phyloP scores from a whole-genome alignment of 2,113 vertebrate species.

The Centropus bengalensis region DNA sequence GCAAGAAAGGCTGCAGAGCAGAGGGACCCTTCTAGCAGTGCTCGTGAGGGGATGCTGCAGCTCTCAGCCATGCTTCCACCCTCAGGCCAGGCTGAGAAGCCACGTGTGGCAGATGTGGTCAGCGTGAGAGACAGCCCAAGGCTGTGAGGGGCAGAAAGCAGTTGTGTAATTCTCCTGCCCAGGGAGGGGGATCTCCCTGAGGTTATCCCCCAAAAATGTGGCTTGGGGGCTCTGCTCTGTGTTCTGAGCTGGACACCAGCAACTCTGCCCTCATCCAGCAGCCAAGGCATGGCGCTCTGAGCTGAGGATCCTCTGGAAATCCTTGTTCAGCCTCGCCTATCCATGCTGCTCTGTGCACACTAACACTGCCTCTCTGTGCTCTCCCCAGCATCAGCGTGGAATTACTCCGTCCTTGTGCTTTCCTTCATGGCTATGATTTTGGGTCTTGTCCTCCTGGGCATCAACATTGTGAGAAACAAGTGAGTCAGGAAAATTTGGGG shows the following conservation, averaged over 20 bases:
- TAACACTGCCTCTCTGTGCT: background rate
- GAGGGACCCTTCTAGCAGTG: background rate
- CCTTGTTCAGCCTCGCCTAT: background rate
- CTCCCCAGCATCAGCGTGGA: conserved; percentile 82
- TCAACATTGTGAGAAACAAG: conserved; percentile 84
- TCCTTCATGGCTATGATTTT: conserved; percentile 72
- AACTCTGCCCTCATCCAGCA: background rate
- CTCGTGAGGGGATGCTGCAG: background rate
- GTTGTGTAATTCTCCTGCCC: background rate
- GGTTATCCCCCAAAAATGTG: background rate
- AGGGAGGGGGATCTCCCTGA: background rate
- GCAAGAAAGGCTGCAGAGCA: background rate
- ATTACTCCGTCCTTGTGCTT: conserved; percentile 80
- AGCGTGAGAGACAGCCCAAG: accelerated
- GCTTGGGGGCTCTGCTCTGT: background rate
- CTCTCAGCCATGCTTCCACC: background rate
- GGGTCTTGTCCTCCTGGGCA: conserved; percentile 81
- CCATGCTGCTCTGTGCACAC: background rate
- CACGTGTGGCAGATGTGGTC: accelerated
- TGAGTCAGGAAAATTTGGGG: conserved; percentile 42
- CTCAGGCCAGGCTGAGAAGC: background rate
- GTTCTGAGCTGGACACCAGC: background rate
- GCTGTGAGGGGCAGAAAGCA: background rate
- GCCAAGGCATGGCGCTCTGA: background rate
- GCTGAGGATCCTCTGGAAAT: background rate